Evolutionary conservation across 1,140 invertebrate genomes (phyloP).

Genomic region (Platorchestia sp.): DNA sequence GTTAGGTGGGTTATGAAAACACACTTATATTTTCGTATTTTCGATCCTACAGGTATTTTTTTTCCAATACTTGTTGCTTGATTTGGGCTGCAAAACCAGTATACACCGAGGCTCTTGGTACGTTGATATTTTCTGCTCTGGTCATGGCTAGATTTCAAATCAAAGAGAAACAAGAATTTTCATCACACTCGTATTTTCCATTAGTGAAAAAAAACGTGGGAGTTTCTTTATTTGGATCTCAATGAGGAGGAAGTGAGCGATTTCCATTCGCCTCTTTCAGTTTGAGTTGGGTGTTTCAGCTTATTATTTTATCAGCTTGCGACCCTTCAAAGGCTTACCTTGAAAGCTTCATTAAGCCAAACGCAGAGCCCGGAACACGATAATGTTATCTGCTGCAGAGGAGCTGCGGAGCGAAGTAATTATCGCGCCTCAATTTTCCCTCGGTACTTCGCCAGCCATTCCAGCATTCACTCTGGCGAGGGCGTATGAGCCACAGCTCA

Average conservation of each 20-base stretch:
- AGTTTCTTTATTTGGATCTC: background rate
- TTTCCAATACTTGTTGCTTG: too few relatives aligned
- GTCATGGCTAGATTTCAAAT: too few relatives aligned
- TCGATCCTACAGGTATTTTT: too few relatives aligned
- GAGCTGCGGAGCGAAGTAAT: background rate
- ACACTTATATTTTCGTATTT: too few relatives aligned
- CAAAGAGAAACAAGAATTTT: background rate
- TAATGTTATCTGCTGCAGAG: background rate
- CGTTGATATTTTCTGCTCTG: too few relatives aligned
- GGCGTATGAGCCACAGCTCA: background rate
- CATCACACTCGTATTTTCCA: background rate
- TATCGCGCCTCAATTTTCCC: background rate
- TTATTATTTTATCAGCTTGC: background rate
- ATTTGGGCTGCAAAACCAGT: too few relatives aligned
- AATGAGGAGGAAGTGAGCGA: background rate
- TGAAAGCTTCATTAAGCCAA: background rate
- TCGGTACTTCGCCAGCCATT: background rate
- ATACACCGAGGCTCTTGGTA: too few relatives aligned
- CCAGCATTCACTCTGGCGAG: background rate
- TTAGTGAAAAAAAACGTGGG: background rate
- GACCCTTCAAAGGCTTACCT: background rate
- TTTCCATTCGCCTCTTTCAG: background rate
- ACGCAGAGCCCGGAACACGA: background rate
- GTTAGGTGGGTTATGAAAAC: too few relatives aligned
- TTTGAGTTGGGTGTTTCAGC: background rate